Percentiles rank a stretch among this genome's conserved stretches.
phyloP scores from a whole-genome alignment of 2,113 vertebrate species.

The Paedocypris sp. region DNA sequence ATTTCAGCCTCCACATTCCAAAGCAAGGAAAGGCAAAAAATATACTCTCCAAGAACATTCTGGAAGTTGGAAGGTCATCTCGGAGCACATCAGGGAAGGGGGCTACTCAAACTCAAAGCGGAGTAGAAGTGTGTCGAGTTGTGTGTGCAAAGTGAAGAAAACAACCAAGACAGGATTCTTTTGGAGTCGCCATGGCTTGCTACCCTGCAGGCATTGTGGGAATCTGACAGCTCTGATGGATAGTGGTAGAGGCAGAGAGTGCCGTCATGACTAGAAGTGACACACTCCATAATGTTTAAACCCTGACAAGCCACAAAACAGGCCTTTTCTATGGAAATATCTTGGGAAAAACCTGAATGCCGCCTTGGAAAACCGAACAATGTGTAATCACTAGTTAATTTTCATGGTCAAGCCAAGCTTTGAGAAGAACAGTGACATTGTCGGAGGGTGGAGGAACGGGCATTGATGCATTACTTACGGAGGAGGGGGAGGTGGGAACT shows the following conservation, averaged over 20 bases:
- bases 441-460: not conserved
- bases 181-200: conserved; percentile 18
- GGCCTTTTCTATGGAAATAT: conserved; percentile 12
- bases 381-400: conserved; percentile 18
- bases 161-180: conserved; percentile 4
- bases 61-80: conserved; percentile 22
- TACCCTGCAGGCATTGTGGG: conserved; percentile 19
- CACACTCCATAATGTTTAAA: conserved; percentile 21
- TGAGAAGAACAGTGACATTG: not conserved
- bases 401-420: conserved; percentile 2
- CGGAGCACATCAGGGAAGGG: not conserved
- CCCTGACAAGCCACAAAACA: conserved; percentile 15
- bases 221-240: conserved; percentile 20
- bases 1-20: conserved; percentile 38
- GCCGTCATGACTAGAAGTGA: conserved; percentile 18
- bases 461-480: not conserved
- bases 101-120: not conserved
- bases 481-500: not conserved
- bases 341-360: not conserved
- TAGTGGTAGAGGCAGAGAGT: conserved; percentile 17
- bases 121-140: not conserved
- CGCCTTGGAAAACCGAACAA: conserved; percentile 9
- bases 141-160: not conserved
- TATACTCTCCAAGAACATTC: conserved; percentile 22
- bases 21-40: conserved; percentile 19